phyloP scores from a whole-genome alignment of 2,888 invertebrate species.

The Phortica magna region DNA sequence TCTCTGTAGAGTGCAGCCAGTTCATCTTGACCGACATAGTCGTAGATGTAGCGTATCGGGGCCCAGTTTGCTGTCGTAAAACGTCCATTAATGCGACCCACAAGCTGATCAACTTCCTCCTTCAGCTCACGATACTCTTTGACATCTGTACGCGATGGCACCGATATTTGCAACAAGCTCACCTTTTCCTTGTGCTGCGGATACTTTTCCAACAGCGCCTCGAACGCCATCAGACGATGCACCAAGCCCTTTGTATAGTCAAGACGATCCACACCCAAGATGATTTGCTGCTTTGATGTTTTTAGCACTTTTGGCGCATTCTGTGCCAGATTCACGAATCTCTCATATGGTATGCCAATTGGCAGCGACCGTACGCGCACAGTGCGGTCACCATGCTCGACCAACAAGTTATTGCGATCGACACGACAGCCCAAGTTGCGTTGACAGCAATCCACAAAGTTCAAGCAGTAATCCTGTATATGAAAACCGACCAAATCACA shows the following conservation, averaged over 20 bases:
- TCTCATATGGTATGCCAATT: conserved; percentile 92
- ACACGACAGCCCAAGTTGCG: conserved; percentile 91
- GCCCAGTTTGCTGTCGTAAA: conserved; percentile 96
- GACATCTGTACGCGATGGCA: conserved; percentile 93
- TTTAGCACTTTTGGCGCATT: conserved; percentile 84
- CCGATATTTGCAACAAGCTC: conserved; percentile 89
- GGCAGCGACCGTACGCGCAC: conserved; percentile 91
- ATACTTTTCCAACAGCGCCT: conserved; percentile 87
- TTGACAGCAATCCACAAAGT: conserved; percentile 95
- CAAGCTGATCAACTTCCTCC: conserved; percentile 93
- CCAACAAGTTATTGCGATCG: conserved; percentile 90
- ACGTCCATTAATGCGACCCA: conserved; percentile 90
- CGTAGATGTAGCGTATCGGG: conserved; percentile 91
- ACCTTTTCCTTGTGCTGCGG: conserved; percentile 92
- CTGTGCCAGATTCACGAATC: conserved; percentile 89
- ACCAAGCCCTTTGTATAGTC: conserved; percentile 95
- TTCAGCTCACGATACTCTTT: conserved; percentile 94
- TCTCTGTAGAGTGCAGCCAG: conserved; percentile 92
- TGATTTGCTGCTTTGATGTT: conserved; percentile 86
- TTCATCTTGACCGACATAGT: conserved; percentile 91
- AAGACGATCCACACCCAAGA: conserved; percentile 91
- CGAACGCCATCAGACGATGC: conserved; percentile 89
- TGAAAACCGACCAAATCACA: conserved; percentile 97
- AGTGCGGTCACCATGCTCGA: conserved; percentile 91
- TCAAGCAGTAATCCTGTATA: conserved; percentile 92